Evolutionary conservation across 2,113 vertebrate genomes (phyloP), one percentile per base, ranked within the genome.

Genomic region (Sardina pilchardus): DNA sequence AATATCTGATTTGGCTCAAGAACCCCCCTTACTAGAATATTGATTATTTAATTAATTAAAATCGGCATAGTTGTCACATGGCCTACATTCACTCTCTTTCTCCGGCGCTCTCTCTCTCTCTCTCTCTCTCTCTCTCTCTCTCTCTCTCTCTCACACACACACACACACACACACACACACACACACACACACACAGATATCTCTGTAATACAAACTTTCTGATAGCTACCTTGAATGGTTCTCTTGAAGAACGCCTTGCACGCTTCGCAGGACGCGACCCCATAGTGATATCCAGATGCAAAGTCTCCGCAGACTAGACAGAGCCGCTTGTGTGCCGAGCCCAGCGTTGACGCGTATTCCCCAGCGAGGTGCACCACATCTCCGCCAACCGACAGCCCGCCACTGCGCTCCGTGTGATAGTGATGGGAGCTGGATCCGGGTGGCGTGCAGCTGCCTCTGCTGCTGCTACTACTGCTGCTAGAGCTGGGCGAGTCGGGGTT

Each of bases 221-320:
- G 26, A 78, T 42, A 42, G 39, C 39, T 78, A 95, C 95, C 95
- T 91, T 95, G 95, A 5, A 95, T 92, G 83, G 94, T 95, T 48
- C 95, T 92, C 85, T 95, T 95, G 91, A 95, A 95, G 89, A 95
- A 95, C 0, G 95, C 95, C 81, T 95, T 95, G 89, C 95, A 95
- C 56, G 95, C 95, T 84, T 95, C 95, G 1, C 95, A 95, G 56
- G 92, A 93, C 14, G 92, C 91, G 0, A 92, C 92, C 0, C 92
- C 92, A 34, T 93, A 93, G 88, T 95, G 95, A 59, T 86, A 95
- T 0, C 95, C 95, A 0, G 95, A 95, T 0, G 95, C 95, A 0
- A 92, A 91, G 92, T 95, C 95, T 2, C 95, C 94, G 6, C 95
- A 95, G 34, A 95, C 95, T 88, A 95, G 88, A 34, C 95, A 95